Evolutionary conservation across 2,113 vertebrate genomes (phyloP), one percentile per base, ranked within the genome.

Genomic region (Mus pahari): DNA sequence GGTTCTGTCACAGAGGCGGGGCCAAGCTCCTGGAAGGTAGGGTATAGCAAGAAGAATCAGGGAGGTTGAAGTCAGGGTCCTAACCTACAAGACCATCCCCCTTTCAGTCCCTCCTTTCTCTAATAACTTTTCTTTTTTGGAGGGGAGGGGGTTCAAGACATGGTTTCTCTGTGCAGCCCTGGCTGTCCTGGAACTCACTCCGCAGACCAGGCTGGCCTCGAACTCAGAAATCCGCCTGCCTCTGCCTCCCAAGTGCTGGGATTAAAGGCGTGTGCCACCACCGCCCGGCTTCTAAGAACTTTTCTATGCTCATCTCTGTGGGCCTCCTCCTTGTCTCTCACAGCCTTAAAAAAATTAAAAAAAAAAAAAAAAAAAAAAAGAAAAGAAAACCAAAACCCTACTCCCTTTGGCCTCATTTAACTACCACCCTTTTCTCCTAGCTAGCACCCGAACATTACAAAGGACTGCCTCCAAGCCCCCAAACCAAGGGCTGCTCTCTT

Each of bases 1-100:
- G 98, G 98, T 86, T 99, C 98, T 1, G 98, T 98, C 71, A 98
- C 98, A 42, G 98, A 97, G 39, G 98, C 45, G 26, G 98, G 97
- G 60, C 97, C 97, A 33, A 94, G 97, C 91, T 99, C 98, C 99
- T 99, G 97, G 26, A 74, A 74, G 90, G 70, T n/a, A 92, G 50
- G 39, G 68, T 53, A 92, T 68, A 53, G 64, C 8, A 6, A 58
- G 73, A 92, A n/a, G n/a, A 48, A 93, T 48, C 45, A 81, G 74
- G 64, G 48, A 92, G 64, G 70, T 58, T 90, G 88, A 84, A 26
- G 55, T 71, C 64, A 89, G 68, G 20, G 19, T 92, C 78, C 91
- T 64, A 74, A 83, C 48, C 87, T 53, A 28, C 16, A 95, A 39
- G 28, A 64, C 78, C 6, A 31, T 45, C 68, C 22, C 42, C 55